Evolutionary conservation across 2,113 vertebrate genomes (phyloP).

Genomic region (Scortum barcoo): DNA sequence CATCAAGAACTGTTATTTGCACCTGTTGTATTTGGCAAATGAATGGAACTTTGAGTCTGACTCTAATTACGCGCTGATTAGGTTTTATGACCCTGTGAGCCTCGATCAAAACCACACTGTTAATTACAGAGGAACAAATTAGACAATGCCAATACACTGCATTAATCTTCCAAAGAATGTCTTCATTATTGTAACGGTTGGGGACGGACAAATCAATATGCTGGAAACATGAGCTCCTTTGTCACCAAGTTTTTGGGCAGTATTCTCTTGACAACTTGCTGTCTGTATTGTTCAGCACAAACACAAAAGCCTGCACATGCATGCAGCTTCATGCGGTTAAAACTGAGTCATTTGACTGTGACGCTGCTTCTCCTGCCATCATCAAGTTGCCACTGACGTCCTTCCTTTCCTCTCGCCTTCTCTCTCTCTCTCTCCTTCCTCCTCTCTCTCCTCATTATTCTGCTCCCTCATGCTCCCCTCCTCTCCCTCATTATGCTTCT

Average conservation of each 20-base stretch:
- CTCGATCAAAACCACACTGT: conserved; percentile 34
- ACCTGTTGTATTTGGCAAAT: conserved; percentile 38
- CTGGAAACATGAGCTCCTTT: background rate
- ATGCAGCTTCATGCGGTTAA: background rate
- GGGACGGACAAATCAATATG: background rate
- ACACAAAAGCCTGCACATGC: background rate
- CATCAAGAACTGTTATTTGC: conserved; percentile 8
- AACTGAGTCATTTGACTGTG: conserved; percentile 18
- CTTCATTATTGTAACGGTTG: conserved; percentile 38
- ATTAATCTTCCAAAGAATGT: background rate
- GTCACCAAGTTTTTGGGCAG: background rate
- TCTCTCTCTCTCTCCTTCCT: background rate
- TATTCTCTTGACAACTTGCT: background rate
- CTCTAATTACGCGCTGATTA: conserved; percentile 46
- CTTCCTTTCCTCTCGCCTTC: conserved; percentile 8
- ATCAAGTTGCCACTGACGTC: conserved; percentile 12
- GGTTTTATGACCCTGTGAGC: conserved; percentile 27
- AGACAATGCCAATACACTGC: conserved; percentile 17
- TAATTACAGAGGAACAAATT: conserved; percentile 53
- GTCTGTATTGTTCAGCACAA: background rate
- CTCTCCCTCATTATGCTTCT: conserved; percentile 59
- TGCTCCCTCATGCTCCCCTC: conserved; percentile 5
- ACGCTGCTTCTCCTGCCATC: conserved; percentile 4
- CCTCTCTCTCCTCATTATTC: conserved; percentile 46
- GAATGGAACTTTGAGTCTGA: conserved; percentile 37